A percentile compares a stretch with the other conserved stretches of the same genome.
These are phyloP conservation scores for Tinea semifulvella DNA, from an alignment of 2,888 invertebrate species.

Conservation along the genomic window DNA sequence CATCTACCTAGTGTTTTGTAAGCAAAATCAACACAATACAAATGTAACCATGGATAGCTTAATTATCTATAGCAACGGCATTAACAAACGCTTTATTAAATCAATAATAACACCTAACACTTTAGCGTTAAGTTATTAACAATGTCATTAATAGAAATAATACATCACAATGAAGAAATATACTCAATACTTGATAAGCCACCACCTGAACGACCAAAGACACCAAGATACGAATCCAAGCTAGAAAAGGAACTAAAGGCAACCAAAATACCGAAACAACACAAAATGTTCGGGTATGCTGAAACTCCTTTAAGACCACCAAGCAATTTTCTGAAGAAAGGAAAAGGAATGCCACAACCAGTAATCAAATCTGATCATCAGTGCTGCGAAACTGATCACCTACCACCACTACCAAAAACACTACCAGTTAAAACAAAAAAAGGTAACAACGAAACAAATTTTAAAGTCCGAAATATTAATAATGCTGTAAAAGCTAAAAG, in stretches of 20 bases:
- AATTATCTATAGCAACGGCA: no score
- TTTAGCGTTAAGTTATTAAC: no score
- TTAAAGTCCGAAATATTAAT: constrained; percentile 68
- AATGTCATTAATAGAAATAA: constrained; percentile 73
- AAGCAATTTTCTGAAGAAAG: constrained; percentile 70
- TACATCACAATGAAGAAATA: constrained; percentile 74
- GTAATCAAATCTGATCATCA: constrained; percentile 44
- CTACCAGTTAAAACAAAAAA: constrained; percentile 36
- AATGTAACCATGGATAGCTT: no score
- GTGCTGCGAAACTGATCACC: constrained; percentile 37
- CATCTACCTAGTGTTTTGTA: no score
- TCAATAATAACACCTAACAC: no score
- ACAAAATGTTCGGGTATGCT: constrained; percentile 74
- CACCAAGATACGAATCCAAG: constrained; percentile 62
- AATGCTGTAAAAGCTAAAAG: constrained; percentile 61
- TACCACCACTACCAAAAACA: constrained; percentile 59
- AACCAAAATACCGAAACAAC: constrained; percentile 47
- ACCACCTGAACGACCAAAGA: constrained; percentile 52
- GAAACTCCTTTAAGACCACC: constrained; percentile 69
- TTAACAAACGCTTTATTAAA: no score
- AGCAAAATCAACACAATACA: no score
- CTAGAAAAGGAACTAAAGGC: constrained; percentile 52
- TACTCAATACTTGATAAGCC: constrained; percentile 65
- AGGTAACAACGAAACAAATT: constrained; percentile 53
- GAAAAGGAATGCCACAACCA: constrained; percentile 57